Percentiles rank a stretch among this genome's conserved stretches.
Evolutionary conservation across 30 jellyfish, hydroid and myxozoan genomes (phyloP).

Genomic region (Cassiopea xamachana): DNA sequence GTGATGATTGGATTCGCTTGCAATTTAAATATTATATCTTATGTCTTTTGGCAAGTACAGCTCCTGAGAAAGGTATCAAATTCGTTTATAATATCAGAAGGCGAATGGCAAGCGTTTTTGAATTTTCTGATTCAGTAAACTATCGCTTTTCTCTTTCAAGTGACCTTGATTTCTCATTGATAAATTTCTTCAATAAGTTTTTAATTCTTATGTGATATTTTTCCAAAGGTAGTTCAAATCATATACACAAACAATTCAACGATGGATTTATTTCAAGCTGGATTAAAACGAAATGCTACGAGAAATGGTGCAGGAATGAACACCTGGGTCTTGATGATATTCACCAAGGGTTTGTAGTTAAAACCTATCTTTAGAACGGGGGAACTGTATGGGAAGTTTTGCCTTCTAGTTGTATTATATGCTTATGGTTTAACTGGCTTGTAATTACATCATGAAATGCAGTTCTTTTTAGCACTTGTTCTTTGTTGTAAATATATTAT

Average conservation of each 20-base stretch:
- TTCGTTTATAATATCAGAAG: neutral
- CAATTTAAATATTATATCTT: conserved; percentile 88
- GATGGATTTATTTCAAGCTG: conserved; percentile 62
- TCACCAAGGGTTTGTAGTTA: conserved; percentile 72
- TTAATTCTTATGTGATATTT: too few species aligned
- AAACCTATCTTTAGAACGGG: neutral
- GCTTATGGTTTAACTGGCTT: too few species aligned
- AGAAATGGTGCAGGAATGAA: conserved; percentile 65
- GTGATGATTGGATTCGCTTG: conserved; percentile 94
- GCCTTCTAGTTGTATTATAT: too few species aligned
- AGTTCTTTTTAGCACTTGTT: too few species aligned
- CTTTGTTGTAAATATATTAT: too few species aligned
- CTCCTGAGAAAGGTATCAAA: conserved; percentile 63
- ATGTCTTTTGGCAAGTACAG: conserved; percentile 79
- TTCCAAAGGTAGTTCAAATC: conserved; percentile 36
- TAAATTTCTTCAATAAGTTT: too few species aligned
- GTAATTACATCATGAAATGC: too few species aligned
- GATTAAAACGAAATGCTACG: conserved; percentile 61
- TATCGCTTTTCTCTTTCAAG: too few species aligned
- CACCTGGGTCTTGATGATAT: conserved; percentile 86
- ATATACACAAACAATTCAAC: conserved; percentile 72
- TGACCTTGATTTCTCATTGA: too few species aligned
- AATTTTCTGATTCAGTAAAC: neutral
- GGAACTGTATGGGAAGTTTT: neutral
- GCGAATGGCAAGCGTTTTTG: neutral